Conservation (phyloP, 1,140 invertebrate species). For the Cotesia typhae region DNA sequence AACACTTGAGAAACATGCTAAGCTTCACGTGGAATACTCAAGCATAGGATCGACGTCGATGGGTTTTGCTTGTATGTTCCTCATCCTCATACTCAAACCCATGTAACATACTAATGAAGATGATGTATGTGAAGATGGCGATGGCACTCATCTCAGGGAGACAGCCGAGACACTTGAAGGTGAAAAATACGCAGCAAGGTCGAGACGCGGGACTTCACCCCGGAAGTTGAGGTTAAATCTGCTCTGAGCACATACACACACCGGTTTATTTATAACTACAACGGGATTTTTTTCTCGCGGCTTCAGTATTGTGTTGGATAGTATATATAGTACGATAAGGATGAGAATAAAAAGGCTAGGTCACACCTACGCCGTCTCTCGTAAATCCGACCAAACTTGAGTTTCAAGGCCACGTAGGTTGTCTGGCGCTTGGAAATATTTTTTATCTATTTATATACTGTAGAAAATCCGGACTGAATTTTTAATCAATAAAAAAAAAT, state of each 20-base stretch:
- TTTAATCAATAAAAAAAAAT: no score
- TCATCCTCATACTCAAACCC: not conserved
- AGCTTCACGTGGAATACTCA: not conserved
- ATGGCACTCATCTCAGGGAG: no score
- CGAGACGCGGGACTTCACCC: not conserved
- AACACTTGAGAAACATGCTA: conserved; percentile 21
- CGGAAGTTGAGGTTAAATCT: conserved; percentile 7
- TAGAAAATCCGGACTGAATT: no score
- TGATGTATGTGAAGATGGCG: no score
- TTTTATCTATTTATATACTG: no score
- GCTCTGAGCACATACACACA: not conserved
- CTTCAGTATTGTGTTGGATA: no score
- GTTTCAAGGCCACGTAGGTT: conserved; percentile 21
- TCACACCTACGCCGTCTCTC: conserved; percentile 18
- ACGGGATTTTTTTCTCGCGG: conserved; percentile 1
- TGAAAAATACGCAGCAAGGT: conserved; percentile 15
- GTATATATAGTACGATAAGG: no score
- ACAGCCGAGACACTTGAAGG: conserved; percentile 9
- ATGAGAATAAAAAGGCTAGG: not conserved
- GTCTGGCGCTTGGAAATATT: conserved; percentile 1
- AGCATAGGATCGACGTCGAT: no score
- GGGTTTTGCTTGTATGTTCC: not conserved
- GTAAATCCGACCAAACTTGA: conserved; percentile 4
- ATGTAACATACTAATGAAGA: no score
- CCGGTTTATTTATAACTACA: conserved; percentile 21